Evolutionary conservation across 1,140 invertebrate species (phyloP).

Genomic region (Copidosoma floridanum): DNA sequence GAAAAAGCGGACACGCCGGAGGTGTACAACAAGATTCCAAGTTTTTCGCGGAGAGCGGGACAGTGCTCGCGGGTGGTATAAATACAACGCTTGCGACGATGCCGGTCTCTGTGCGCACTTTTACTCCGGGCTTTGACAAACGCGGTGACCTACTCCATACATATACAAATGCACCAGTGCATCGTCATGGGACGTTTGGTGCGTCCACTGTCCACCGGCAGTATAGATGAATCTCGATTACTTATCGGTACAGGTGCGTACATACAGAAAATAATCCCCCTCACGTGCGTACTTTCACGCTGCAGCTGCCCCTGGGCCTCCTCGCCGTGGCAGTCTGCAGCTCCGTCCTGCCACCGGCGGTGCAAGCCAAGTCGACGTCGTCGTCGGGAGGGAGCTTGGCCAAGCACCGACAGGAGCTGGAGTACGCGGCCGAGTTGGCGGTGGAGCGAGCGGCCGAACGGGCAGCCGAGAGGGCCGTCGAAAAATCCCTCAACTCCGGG

Average conservation of each 20-base stretch:
- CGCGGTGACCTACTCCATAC: no score
- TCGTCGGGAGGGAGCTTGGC: constrained; percentile 1
- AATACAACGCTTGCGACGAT: constrained; percentile 42
- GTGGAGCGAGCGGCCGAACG: constrained; percentile 51
- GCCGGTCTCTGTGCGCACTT: constrained; percentile 30
- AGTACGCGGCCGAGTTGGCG: constrained; percentile 49
- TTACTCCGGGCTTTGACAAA: no score
- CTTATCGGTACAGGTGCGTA: no score
- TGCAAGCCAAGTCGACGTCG: no score
- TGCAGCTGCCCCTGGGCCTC: no score
- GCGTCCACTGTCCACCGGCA: no score
- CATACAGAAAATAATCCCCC: no score
- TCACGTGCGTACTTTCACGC: no score
- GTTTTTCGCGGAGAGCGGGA: constrained; percentile 26
- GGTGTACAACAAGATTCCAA: background rate
- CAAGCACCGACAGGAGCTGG: constrained; percentile 45
- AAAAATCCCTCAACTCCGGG: constrained; percentile 47
- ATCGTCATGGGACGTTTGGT: constrained; percentile 36
- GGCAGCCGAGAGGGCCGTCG: constrained; percentile 50
- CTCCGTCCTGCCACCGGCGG: background rate
- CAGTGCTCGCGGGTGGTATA: constrained; percentile 47
- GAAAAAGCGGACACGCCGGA: background rate
- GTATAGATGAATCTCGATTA: no score
- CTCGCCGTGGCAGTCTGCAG: background rate
- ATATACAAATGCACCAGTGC: constrained; percentile 9